These are phyloP conservation scores for Pseudomugil gertrudae DNA, from an alignment of 2,797 vertebrate species.

Conservation along the genomic window DNA sequence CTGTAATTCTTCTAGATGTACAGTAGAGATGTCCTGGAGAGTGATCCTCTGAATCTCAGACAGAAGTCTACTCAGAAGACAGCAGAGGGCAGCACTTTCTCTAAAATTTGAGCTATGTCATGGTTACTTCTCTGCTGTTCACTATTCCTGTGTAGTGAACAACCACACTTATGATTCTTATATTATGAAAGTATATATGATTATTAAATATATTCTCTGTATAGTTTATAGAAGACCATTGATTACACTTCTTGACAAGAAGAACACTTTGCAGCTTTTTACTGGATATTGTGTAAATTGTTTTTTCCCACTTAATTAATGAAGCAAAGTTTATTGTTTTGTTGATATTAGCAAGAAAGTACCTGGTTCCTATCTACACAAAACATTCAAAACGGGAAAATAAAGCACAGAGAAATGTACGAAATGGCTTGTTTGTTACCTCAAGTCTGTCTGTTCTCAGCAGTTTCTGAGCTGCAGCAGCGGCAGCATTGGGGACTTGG, in stretches of 20 bases:
- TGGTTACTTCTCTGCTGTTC: neutral
- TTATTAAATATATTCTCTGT: neutral
- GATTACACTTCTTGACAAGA: neutral
- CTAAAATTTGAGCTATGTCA: slow-evolving; percentile 15
- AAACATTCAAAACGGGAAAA: neutral
- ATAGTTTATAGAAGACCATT: neutral
- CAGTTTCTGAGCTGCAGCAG: slow-evolving; percentile 90
- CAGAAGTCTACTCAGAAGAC: slow-evolving; percentile 39
- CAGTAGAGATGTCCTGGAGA: neutral
- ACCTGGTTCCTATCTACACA: slow-evolving; percentile 8
- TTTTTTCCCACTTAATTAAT: slow-evolving; percentile 6
- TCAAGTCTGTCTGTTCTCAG: slow-evolving; percentile 97
- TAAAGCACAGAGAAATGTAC: neutral
- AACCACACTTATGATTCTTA: neutral
- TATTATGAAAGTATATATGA: neutral
- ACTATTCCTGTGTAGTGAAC: slow-evolving; percentile 1
- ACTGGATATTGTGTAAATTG: no score
- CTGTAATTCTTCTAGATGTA: no score
- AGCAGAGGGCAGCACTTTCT: slow-evolving; percentile 78
- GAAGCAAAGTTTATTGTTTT: slow-evolving; percentile 20
- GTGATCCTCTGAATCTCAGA: neutral
- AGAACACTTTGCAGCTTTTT: slow-evolving; percentile 1
- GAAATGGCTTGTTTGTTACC: slow-evolving; percentile 80
- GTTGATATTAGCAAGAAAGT: neutral
- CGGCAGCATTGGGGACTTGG: slow-evolving; percentile 86